A percentile compares a stretch with the other conserved stretches of the same genome.
These are phyloP conservation scores for Bovichtus variegatus DNA, from an alignment of 2,797 vertebrate species.

Conservation along the genomic window DNA sequence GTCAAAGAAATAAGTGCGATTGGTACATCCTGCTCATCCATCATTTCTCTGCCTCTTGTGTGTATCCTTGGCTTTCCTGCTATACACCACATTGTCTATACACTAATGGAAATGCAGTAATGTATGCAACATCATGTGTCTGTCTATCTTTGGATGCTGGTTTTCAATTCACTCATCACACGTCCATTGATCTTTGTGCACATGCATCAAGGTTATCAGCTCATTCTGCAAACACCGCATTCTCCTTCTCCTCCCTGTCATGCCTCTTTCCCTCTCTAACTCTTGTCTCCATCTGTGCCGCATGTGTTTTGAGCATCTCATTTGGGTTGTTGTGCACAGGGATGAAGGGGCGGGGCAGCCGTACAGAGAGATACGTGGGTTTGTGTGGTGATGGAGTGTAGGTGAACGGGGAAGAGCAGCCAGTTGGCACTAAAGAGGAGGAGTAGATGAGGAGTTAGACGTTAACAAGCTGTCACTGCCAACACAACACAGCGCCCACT, in stretches of 20 bases:
- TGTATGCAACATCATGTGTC: slow-evolving; percentile 13
- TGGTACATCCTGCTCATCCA: slow-evolving; percentile 11
- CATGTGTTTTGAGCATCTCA: slow-evolving; percentile 27
- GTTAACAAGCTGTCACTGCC: slow-evolving; percentile 76
- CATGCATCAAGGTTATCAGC: slow-evolving; percentile 28
- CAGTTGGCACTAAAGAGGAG: slow-evolving; percentile 67
- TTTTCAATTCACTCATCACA: slow-evolving; percentile 39
- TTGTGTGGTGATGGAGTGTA: slow-evolving; percentile 65
- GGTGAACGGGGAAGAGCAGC: slow-evolving; percentile 64
- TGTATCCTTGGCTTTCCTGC: slow-evolving; percentile 18
- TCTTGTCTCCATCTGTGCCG: not conserved
- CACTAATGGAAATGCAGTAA: slow-evolving; percentile 42
- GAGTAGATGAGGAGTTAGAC: slow-evolving; percentile 73
- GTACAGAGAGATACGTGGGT: slow-evolving; percentile 71
- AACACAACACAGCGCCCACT: slow-evolving; percentile 59
- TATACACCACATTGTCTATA: slow-evolving; percentile 8
- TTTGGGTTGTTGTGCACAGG: slow-evolving; percentile 36
- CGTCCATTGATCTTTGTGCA: slow-evolving; percentile 54
- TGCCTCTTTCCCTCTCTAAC: slow-evolving; percentile 11
- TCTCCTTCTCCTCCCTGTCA: slow-evolving; percentile 6
- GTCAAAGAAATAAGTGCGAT: slow-evolving; percentile 10
- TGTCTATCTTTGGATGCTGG: slow-evolving; percentile 16
- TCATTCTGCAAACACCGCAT: not conserved
- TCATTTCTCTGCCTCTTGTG: slow-evolving; percentile 5
- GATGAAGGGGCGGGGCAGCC: slow-evolving; percentile 55